Percentiles rank a stretch among this genome's conserved stretches.
Evolutionary conservation across 2,888 invertebrate genomes (phyloP).

Genomic region (Eurois occulta): DNA sequence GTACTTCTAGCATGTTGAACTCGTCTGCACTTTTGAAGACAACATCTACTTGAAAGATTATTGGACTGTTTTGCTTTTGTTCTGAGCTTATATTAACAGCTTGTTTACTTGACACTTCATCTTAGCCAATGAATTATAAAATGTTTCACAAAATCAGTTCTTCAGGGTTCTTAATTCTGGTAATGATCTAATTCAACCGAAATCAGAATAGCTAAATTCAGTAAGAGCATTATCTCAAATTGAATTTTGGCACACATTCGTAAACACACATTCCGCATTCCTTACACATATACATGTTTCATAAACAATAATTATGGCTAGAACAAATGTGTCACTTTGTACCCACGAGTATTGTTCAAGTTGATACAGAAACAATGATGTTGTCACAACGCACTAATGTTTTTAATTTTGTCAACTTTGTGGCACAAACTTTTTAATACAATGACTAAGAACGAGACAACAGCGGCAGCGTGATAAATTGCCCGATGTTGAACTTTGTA

Average conservation of each 20-base stretch:
- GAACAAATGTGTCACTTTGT: conserved; percentile 37
- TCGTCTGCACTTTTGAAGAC: conserved; percentile 26
- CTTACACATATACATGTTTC: conserved; percentile 22
- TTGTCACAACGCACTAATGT: conserved; percentile 51
- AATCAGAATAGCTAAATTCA: conserved; percentile 5
- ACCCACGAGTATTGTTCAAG: conserved; percentile 58
- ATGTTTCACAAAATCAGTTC: background rate
- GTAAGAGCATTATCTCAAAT: conserved; percentile 1
- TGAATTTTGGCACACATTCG: conserved; percentile 18
- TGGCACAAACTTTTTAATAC: conserved; percentile 35
- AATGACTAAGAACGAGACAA: conserved; percentile 12
- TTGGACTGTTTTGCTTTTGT: conserved; percentile 13
- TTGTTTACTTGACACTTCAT: background rate
- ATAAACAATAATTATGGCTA: conserved; percentile 36
- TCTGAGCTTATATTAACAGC: background rate
- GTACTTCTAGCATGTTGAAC: conserved; percentile 21
- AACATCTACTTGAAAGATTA: conserved; percentile 15
- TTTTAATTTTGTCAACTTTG: conserved; percentile 47
- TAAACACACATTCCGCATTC: conserved; percentile 19
- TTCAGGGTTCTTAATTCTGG: background rate
- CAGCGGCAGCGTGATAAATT: conserved; percentile 42
- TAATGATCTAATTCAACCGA: background rate
- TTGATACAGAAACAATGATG: conserved; percentile 52
- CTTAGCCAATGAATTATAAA: background rate
- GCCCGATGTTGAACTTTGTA: conserved; percentile 35